Percentiles rank a stretch among this genome's conserved stretches.
These are phyloP conservation scores for Sturnira hondurensis DNA, from an alignment of 2,113 vertebrate species.

Conservation along the genomic window DNA sequence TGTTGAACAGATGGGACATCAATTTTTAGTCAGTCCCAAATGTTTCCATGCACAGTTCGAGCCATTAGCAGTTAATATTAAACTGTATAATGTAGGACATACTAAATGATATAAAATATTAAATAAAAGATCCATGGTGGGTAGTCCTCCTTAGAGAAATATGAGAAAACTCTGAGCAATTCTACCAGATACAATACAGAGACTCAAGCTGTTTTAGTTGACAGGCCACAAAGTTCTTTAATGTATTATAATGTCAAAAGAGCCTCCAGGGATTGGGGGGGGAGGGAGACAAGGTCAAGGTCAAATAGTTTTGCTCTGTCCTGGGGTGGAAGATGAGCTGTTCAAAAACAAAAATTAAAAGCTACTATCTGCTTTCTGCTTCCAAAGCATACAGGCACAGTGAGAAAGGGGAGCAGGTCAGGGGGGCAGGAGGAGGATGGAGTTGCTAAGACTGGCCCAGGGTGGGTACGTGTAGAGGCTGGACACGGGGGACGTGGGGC, in stretches of 20 bases:
- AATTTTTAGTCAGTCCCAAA: not conserved
- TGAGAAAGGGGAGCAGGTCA: not conserved
- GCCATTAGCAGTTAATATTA: not conserved
- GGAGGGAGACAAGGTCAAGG: not conserved
- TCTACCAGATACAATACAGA: accelerated
- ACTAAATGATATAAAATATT: not conserved
- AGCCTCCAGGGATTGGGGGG: not conserved
- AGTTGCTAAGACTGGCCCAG: not conserved
- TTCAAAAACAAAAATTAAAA: slow-evolving; percentile 20
- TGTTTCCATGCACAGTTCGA: not conserved
- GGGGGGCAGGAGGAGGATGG: accelerated
- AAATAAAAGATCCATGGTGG: not conserved
- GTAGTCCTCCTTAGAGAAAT: not conserved
- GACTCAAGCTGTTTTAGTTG: not conserved
- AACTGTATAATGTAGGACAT: not conserved
- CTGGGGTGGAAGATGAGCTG: not conserved
- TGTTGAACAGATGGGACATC: not conserved
- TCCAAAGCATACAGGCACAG: not conserved
- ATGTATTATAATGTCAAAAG: not conserved
- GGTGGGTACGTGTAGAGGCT: not conserved
- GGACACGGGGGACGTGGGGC: accelerated
- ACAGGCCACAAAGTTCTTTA: not conserved
- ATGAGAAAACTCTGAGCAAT: not conserved
- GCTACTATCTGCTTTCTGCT: not conserved
- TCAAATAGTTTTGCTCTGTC: not conserved